Evolutionary conservation across 2,113 vertebrate species (phyloP), one percentile per base, ranked within the genome.

Genomic region (Cottus gobio): DNA sequence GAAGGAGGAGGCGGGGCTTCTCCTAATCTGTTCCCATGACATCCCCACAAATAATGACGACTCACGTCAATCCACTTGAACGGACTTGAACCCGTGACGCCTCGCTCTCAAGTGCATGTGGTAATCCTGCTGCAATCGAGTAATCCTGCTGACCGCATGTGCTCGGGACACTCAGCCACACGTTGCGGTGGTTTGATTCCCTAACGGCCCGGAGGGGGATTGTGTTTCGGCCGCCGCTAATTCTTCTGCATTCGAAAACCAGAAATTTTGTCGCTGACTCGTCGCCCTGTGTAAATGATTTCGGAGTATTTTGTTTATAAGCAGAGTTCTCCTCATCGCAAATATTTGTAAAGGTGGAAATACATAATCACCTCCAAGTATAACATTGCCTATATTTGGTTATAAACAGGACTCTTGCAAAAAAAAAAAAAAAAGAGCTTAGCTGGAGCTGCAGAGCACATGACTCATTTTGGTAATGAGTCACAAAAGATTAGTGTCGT

Each of bases 341-440:
- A 90, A 89, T 91, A 86, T 87, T 91, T 90, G 81, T 46, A 36
- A 71, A 71, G 52, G 64, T 71, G 79, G 77, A 88, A 86, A 81
- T 24, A 71, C 65, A 71, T 79, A 78, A 74, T 82, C 77, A 36
- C 79, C 70, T 80, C 12, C 31, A 76, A 85, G 48, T 83, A 60
- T 75, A 89, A 85, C 73, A 66, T 16, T 79, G 80, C 46, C 85
- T 80, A 67, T 87, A 82, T 82, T 85, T 75, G 82, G 87, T 71
- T 66, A 71, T 85, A 90, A 93, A 91, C 9, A 6, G 18, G 31
- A 42, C 54, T 28, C 58, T 46, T 18, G n/a, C n/a, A n/a, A n/a
- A 12, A 75, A 63, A 70, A 60, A 36, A 70, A 20, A 75, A 62
- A 75, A 62, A 39, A 66, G 48, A 9, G 65, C 65, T 68, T n/a